Conservation (phyloP, 2,113 vertebrate genomes). For the Hemicordylus capensis region DNA sequence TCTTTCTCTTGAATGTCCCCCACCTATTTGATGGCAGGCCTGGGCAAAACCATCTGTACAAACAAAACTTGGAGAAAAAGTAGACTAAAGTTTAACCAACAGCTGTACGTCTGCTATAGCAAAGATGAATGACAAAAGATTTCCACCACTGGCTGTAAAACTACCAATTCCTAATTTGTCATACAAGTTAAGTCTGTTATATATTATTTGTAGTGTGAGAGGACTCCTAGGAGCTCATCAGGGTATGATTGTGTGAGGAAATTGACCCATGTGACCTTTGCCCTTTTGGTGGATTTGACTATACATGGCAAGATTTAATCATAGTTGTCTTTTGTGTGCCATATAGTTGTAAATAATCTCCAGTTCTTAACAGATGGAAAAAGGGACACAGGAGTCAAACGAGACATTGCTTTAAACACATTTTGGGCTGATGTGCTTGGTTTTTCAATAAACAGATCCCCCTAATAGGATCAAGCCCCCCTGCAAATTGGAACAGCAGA, state of each 20-base stretch:
- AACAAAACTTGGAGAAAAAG: constrained; percentile 59
- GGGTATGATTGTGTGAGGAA: not conserved
- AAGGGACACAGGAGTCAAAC: not conserved
- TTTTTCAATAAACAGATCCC: no score
- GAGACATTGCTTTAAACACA: no score
- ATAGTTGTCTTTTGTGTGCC: not conserved
- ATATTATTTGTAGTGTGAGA: constrained; percentile 5
- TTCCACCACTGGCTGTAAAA: not conserved
- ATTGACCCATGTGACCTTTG: not conserved
- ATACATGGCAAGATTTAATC: not conserved
- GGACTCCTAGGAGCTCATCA: not conserved
- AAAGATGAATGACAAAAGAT: constrained; percentile 47
- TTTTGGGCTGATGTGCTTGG: no score
- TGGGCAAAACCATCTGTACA: constrained; percentile 69
- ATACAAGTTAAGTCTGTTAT: not conserved
- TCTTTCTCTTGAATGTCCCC: constrained; percentile 29
- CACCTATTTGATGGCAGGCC: constrained; percentile 59
- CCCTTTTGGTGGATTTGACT: not conserved
- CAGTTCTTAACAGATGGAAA: not conserved
- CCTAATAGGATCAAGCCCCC: no score
- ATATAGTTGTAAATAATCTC: not conserved
- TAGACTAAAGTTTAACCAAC: constrained; percentile 22
- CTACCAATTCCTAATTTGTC: constrained; percentile 6
- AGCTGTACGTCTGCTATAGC: constrained; percentile 35
- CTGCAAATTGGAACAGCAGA: no score